Evolutionary conservation across 1,140 invertebrate species (phyloP).

Genomic region (Globodera rostochiensis): DNA sequence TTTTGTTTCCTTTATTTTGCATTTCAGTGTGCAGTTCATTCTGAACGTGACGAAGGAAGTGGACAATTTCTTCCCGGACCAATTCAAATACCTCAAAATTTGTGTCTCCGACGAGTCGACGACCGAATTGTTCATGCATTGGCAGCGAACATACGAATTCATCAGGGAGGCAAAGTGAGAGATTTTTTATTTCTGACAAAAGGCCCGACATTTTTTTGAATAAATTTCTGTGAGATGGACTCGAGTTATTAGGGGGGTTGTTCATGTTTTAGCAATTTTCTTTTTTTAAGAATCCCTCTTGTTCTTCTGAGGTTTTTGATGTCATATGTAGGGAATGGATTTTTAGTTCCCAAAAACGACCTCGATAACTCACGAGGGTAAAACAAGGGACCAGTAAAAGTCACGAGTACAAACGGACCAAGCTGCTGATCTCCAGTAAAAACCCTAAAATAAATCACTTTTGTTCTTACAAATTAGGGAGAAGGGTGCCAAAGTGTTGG

Average conservation of each 20-base stretch:
- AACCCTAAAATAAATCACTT: no score
- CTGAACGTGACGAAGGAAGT: constrained; percentile 93
- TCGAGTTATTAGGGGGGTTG: no score
- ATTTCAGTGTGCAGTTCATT: constrained; percentile 85
- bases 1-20: no score
- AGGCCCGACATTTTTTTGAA: no score
- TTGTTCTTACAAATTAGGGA: constrained; percentile 68
- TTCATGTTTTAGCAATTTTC: no score
- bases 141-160: constrained; percentile 95
- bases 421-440: no score
- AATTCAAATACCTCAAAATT: constrained; percentile 92
- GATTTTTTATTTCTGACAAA: constrained; percentile 2
- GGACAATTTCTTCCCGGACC: constrained; percentile 96
- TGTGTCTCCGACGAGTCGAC: constrained; percentile 94
- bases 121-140: constrained; percentile 90
- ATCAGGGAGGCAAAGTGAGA: constrained; percentile 84
- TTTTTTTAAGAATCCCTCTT: no score
- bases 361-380: no score
- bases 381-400: no score
- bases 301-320: no score
- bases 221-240: no score
- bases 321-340: background rate
- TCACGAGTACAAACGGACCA: no score
- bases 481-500: constrained; percentile 85
- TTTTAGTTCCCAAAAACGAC: constrained; percentile 45